Evolutionary conservation across 2,888 invertebrate genomes (phyloP).

Genomic region (Hesperia comma): DNA sequence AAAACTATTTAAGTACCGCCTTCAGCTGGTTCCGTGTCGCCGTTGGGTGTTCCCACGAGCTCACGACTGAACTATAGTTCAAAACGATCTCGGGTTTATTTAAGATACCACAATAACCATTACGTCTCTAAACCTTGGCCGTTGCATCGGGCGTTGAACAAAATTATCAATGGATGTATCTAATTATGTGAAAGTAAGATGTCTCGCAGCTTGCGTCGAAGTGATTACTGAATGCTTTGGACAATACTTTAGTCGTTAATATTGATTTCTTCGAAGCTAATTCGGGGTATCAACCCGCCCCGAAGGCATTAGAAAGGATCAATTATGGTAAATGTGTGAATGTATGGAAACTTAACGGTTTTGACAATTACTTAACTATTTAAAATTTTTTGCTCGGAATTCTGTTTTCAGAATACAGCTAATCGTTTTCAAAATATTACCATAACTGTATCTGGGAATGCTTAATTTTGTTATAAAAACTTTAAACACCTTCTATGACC

Average conservation of each 20-base stretch:
- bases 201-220: background rate
- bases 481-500: too few species aligned
- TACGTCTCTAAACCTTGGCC: background rate
- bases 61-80: background rate
- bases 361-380: background rate
- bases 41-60: conserved; percentile 70
- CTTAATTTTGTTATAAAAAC: too few species aligned
- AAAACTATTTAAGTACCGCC: conserved; percentile 46
- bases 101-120: background rate
- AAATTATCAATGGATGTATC: conserved; percentile 5
- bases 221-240: conserved; percentile 58
- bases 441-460: too few species aligned
- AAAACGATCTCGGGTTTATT: background rate
- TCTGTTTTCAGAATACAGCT: too few species aligned
- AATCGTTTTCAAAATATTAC: too few species aligned
- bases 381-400: too few species aligned
- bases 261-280: conserved; percentile 68
- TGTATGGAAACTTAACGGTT: conserved; percentile 30
- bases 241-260: conserved; percentile 66
- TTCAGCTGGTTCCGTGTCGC: conserved; percentile 52
- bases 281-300: conserved; percentile 58
- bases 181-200: background rate
- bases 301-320: conserved; percentile 55
- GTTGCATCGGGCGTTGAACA: background rate
- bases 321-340: conserved; percentile 38